Conservation (phyloP, 2,888 invertebrate genomes). For the Euphydryas editha region DNA sequence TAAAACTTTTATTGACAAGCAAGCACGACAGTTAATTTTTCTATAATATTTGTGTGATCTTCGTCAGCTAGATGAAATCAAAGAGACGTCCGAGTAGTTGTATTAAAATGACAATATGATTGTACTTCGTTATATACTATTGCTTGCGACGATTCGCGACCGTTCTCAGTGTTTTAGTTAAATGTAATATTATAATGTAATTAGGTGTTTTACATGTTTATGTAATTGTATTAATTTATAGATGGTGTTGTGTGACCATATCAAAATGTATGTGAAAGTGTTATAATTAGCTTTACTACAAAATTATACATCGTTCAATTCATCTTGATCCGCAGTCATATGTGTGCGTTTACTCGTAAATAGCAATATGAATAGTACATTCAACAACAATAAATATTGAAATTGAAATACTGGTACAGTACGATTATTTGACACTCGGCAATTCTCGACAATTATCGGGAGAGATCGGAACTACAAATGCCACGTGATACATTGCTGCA, state of each 20-base stretch:
- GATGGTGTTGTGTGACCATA: slow-evolving; percentile 13
- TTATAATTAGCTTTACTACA: neutral
- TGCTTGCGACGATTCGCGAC: slow-evolving; percentile 11
- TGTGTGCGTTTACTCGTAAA: neutral
- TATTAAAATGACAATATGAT: slow-evolving; percentile 75
- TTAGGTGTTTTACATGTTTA: slow-evolving; percentile 18
- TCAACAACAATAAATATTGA: no score
- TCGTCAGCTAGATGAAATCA: slow-evolving; percentile 73
- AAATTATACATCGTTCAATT: neutral
- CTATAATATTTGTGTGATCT: slow-evolving; percentile 10
- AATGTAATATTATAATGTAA: slow-evolving; percentile 10
- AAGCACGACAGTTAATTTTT: neutral
- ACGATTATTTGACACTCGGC: no score
- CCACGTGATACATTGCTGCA: no score
- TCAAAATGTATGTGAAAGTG: slow-evolving; percentile 10
- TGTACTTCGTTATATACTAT: slow-evolving; percentile 44
- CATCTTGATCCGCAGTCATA: neutral
- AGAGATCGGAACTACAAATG: no score
- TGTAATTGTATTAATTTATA: neutral
- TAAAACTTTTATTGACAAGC: neutral
- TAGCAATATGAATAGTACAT: no score
- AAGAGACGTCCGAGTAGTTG: slow-evolving; percentile 75
- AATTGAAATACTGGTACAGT: no score
- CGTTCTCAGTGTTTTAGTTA: slow-evolving; percentile 6
- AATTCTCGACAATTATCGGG: no score